A percentile compares a stretch with the other conserved stretches of the same genome.
Evolutionary conservation across 2,888 invertebrate species (phyloP).

Genomic region (Agrochola lychnidis): DNA sequence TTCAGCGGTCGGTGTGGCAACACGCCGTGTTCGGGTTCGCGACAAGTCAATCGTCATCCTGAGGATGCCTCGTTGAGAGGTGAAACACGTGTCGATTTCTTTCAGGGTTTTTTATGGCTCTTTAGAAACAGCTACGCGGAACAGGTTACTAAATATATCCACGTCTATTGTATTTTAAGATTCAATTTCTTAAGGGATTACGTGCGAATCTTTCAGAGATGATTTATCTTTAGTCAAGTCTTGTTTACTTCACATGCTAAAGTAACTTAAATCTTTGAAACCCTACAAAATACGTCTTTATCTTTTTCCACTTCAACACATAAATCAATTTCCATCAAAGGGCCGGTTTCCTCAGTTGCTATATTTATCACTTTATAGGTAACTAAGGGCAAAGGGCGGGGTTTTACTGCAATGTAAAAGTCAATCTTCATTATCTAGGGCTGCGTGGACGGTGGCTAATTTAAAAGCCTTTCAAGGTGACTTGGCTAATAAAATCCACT

Average conservation of each 20-base stretch:
- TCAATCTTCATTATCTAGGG: conserved; percentile 78
- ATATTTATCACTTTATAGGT: conserved; percentile 58
- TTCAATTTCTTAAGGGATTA: neutral
- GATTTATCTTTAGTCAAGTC: neutral
- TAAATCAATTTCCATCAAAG: conserved; percentile 64
- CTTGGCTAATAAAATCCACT: conserved; percentile 35
- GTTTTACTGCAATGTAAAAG: conserved; percentile 76
- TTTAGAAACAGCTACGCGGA: no score
- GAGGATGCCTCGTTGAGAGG: no score
- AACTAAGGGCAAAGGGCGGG: conserved; percentile 57
- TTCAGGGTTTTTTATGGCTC: no score
- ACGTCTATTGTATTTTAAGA: no score
- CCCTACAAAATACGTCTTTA: no score
- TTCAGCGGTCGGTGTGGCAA: no score
- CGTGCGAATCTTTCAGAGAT: neutral
- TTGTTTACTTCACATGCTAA: neutral
- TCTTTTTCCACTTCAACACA: conserved; percentile 33
- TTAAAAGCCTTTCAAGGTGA: conserved; percentile 71
- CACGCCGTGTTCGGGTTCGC: no score
- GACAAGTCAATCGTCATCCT: no score
- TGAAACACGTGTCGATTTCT: no score
- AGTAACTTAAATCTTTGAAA: conserved; percentile 2
- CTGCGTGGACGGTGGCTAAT: conserved; percentile 66
- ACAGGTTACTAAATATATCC: no score
- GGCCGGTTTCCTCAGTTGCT: conserved; percentile 42